A percentile compares a stretch with the other conserved stretches of the same genome.
These are phyloP conservation scores for Anastatus disparis DNA, from an alignment of 1,140 invertebrate species.

Conservation along the genomic window DNA sequence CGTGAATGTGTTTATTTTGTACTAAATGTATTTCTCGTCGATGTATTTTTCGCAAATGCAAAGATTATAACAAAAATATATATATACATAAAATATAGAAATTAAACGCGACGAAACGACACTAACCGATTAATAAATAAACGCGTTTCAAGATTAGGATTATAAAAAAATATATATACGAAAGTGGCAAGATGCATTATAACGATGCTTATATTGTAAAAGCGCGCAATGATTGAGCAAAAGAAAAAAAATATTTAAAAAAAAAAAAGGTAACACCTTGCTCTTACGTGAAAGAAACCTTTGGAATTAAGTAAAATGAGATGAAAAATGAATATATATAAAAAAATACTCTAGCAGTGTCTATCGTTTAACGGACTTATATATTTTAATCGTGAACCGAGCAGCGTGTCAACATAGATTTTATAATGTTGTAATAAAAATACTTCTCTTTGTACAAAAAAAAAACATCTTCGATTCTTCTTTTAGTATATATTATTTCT, in stretches of 20 bases:
- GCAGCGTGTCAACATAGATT: conserved; percentile 57
- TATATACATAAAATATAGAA: conserved; percentile 10
- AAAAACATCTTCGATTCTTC: not conserved
- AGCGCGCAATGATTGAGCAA: too few relatives aligned
- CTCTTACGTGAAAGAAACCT: not conserved
- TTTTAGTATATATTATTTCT: not conserved
- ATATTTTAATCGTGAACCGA: conserved; percentile 49
- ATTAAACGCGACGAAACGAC: too few relatives aligned
- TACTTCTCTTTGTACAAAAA: conserved; percentile 51
- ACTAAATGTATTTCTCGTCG: conserved; percentile 53
- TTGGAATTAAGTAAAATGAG: not conserved
- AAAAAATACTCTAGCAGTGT: conserved; percentile 25
- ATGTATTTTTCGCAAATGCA: conserved; percentile 50
- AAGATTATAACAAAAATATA: too few relatives aligned
- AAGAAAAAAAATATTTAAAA: not conserved
- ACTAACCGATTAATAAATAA: too few relatives aligned
- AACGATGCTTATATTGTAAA: too few relatives aligned
- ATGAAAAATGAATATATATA: not conserved
- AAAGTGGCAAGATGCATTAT: too few relatives aligned
- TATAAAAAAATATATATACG: too few relatives aligned
- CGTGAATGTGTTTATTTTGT: conserved; percentile 60
- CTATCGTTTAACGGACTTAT: conserved; percentile 47
- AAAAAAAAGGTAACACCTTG: not conserved
- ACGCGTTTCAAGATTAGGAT: too few relatives aligned
- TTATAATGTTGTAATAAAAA: conserved; percentile 65